Base-by-base conservation (phyloP, 23 tunicate genomes). In the Trididemnum miniatum region DNA sequence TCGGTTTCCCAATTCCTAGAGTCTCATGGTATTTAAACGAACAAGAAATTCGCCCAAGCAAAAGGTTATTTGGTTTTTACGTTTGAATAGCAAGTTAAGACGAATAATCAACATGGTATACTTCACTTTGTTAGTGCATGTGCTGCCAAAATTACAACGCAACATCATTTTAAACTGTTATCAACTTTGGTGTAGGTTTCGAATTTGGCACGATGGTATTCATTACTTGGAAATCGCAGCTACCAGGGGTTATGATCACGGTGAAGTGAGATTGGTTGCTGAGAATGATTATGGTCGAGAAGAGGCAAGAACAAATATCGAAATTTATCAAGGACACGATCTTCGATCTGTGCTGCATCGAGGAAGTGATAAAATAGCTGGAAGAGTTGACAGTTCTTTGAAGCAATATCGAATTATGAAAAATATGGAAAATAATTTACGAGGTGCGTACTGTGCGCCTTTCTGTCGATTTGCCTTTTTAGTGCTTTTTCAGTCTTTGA, bases 161-260 rank as follows among this genome's bases (percentile, higher is more conserved):
- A n/a, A n/a, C n/a, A n/a, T n/a, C n/a, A n/a, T n/a, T n/a, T n/a
- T n/a, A n/a, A n/a, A n/a, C n/a, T n/a, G n/a, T n/a, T n/a, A n/a
- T n/a, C n/a, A n/a, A n/a, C n/a, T n/a, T 49, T 7, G 9, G 22
- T 77, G 33, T 71, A 93, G 99, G 34, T 95, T 95, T 74, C 96
- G 89, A 12, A 78, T 95, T 34, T 95, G 99, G 99, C 78, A 71
- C 37, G 99, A 95, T 67, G 99, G 99, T 22, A 90, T 95, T 30
- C 87, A 95, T 40, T 83, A 90, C 80, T 86, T 95, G 35, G 99
- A 95, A 76, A 90, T 95, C 34, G 63, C 86, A 1, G 69, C 88
- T 2, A 96, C 88, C 0, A 72, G 89, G 4, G 96, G 89, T 0
- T 95, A 95, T 82, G 99, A 95, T 65, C 89, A 76, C 67, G 99